A percentile compares a stretch with the other conserved stretches of the same genome.
Conservation (phyloP, 2,888 invertebrate species). For the Ennomos quercinarius region DNA sequence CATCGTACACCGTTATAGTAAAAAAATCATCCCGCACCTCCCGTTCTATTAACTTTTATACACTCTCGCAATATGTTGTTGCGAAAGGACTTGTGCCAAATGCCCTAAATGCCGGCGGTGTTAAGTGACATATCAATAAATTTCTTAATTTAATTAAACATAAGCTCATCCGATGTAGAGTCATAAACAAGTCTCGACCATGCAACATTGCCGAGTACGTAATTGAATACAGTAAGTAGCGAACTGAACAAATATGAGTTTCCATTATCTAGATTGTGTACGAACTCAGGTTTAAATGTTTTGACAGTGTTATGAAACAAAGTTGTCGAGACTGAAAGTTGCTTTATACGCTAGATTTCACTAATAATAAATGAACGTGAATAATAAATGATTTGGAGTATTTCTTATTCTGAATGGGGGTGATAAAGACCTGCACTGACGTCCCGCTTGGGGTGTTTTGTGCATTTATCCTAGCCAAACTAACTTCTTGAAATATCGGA, state of each 20-base stretch:
- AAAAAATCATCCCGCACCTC: neutral
- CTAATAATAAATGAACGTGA: neutral
- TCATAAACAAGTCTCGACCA: slow-evolving; percentile 54
- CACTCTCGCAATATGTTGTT: slow-evolving; percentile 13
- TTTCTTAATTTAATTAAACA: slow-evolving; percentile 74
- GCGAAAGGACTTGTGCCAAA: slow-evolving; percentile 52
- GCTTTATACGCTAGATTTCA: neutral
- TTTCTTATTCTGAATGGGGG: too few relatives aligned
- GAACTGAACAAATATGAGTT: slow-evolving; percentile 26
- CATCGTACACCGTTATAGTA: neutral
- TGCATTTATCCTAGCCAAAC: too few relatives aligned
- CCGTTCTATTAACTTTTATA: slow-evolving; percentile 19
- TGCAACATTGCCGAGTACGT: slow-evolving; percentile 47
- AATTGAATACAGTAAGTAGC: slow-evolving; percentile 29
- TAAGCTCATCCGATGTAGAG: slow-evolving; percentile 50
- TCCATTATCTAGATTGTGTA: slow-evolving; percentile 41
- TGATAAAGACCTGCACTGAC: too few relatives aligned
- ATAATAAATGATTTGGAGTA: too few relatives aligned
- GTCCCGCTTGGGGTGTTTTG: too few relatives aligned
- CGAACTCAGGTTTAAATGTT: slow-evolving; percentile 17
- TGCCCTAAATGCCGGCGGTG: slow-evolving; percentile 50
- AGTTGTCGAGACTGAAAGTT: neutral
- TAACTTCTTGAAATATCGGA: too few relatives aligned
- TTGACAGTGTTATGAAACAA: slow-evolving; percentile 10
- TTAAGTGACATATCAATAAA: slow-evolving; percentile 62